Percentiles rank a stretch among this genome's conserved stretches.
Conservation (phyloP, 1,140 invertebrate genomes). For the Anagrus nilaparvatae region DNA sequence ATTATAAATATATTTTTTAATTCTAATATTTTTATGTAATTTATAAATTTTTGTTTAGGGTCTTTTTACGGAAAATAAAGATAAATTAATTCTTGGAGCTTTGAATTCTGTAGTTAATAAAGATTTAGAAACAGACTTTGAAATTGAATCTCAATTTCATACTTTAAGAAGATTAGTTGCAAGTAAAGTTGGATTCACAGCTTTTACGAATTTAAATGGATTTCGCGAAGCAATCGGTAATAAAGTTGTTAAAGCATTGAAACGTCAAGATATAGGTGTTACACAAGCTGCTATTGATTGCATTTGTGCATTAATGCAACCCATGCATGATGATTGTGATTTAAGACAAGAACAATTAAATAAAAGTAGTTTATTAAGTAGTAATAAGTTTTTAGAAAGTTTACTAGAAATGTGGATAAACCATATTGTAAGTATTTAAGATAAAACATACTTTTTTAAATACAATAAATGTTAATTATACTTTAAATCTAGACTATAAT, state of each 20-base stretch:
- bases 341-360: slow-evolving; percentile 95
- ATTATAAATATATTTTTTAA: slow-evolving; percentile 11
- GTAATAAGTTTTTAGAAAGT: slow-evolving; percentile 84
- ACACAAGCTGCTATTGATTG: slow-evolving; percentile 95
- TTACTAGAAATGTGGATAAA: slow-evolving; percentile 90
- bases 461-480: background rate
- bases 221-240: slow-evolving; percentile 91
- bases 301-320: slow-evolving; percentile 95
- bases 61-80: slow-evolving; percentile 97
- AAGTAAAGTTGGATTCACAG: slow-evolving; percentile 94
- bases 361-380: slow-evolving; percentile 90
- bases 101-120: slow-evolving; percentile 64
- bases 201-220: slow-evolving; percentile 82
- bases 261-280: slow-evolving; percentile 78
- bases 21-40: slow-evolving; percentile 27
- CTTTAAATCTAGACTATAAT: background rate
- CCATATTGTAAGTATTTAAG: slow-evolving; percentile 82
- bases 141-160: slow-evolving; percentile 90
- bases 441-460: background rate
- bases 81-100: slow-evolving; percentile 83
- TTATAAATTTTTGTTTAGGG: slow-evolving; percentile 49
- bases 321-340: slow-evolving; percentile 95
- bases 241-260: slow-evolving; percentile 85
- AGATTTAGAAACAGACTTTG: slow-evolving; percentile 56
- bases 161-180: slow-evolving; percentile 85